phyloP scores from a whole-genome alignment of 2,113 vertebrate genomes.

The Catharus bicknelli region DNA sequence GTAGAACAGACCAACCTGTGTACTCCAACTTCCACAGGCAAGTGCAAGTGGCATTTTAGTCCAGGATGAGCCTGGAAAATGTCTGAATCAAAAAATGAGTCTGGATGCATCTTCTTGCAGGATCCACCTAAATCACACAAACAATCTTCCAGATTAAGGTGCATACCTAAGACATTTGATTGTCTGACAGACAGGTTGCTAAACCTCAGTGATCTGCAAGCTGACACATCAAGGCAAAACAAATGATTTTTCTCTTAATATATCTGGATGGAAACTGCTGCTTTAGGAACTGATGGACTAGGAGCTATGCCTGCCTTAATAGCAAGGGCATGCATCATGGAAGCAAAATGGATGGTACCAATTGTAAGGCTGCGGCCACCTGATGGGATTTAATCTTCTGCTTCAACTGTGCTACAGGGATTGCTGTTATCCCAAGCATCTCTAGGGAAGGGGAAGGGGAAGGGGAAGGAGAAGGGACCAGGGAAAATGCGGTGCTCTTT shows the following conservation, averaged over 20 bases:
- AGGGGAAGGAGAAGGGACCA: rapidly evolving
- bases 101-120: not conserved
- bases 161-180: not conserved
- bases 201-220: not conserved
- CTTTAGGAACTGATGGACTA: not conserved
- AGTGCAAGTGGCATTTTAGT: not conserved
- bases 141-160: not conserved
- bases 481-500: not conserved
- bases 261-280: not conserved
- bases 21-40: not conserved
- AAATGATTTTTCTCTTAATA: not conserved
- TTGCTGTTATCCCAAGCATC: not conserved
- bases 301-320: not conserved
- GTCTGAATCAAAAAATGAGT: not conserved
- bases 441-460: not conserved
- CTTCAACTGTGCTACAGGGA: not conserved
- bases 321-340: not conserved
- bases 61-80: not conserved
- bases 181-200: not conserved
- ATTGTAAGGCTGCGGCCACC: not conserved
- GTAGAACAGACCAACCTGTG: rapidly evolving
- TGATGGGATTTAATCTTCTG: not conserved
- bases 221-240: not conserved
- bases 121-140: not conserved
- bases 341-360: not conserved